Conservation (phyloP, 2,888 invertebrate species). For the Heliconius cydno region DNA sequence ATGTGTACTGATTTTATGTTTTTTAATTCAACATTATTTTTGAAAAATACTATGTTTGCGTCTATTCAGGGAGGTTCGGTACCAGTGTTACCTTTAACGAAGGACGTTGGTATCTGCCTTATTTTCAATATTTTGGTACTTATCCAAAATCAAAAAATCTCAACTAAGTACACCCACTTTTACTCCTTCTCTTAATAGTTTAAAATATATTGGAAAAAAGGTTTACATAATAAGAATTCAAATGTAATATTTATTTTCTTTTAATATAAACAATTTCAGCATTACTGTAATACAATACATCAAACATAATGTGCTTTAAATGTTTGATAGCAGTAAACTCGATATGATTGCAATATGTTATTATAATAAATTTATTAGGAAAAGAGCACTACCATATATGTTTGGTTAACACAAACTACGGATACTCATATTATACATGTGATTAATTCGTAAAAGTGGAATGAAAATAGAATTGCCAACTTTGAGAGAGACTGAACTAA, state of each 20-base stretch:
- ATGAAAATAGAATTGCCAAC: conserved; percentile 39
- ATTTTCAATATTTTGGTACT: too few species aligned
- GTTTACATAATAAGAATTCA: not conserved
- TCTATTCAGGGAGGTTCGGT: too few species aligned
- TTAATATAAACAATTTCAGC: conserved; percentile 44
- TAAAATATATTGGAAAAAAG: not conserved
- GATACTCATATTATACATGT: conserved; percentile 38
- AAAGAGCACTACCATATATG: conserved; percentile 44
- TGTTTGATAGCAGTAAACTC: conserved; percentile 25
- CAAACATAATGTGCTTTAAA: conserved; percentile 9
- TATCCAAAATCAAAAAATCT: too few species aligned
- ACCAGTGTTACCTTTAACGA: too few species aligned
- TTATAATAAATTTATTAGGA: conserved; percentile 42
- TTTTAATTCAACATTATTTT: too few species aligned
- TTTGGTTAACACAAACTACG: conserved; percentile 37
- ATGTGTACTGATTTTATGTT: too few species aligned
- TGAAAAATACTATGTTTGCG: too few species aligned
- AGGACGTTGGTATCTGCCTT: too few species aligned
- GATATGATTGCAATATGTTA: conserved; percentile 36
- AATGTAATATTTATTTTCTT: conserved; percentile 37
- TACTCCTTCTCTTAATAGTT: not conserved
- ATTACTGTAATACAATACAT: conserved; percentile 34
- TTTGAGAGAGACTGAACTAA: not conserved
- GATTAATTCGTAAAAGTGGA: conserved; percentile 40
- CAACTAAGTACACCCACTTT: not conserved